A percentile compares a stretch with the other conserved stretches of the same genome.
Conservation (phyloP, 1,140 invertebrate species). For the Bombus pascuorum region DNA sequence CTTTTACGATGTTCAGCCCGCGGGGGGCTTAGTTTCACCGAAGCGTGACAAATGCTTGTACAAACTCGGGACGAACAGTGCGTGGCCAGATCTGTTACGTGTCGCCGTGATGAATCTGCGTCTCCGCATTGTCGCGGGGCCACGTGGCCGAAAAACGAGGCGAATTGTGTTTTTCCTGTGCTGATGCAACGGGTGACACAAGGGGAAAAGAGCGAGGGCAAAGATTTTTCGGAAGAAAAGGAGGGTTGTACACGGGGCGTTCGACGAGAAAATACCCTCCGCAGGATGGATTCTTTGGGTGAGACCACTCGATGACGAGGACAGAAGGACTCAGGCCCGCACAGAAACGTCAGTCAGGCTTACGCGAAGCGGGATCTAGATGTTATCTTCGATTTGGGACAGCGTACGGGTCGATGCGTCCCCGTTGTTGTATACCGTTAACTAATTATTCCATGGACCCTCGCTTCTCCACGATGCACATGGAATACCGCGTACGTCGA, state of each 20-base stretch:
- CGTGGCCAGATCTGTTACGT: constrained; percentile 65
- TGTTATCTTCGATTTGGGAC: constrained; percentile 65
- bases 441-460: constrained; percentile 71
- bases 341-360: constrained; percentile 80
- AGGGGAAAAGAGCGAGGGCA: neutral
- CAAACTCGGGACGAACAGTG: constrained; percentile 62
- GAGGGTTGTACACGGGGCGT: constrained; percentile 58
- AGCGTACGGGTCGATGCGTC: constrained; percentile 30
- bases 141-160: constrained; percentile 60
- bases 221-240: constrained; percentile 9
- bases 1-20: neutral
- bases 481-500: constrained; percentile 10
- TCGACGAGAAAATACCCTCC: constrained; percentile 66
- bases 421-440: constrained; percentile 62
- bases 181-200: constrained; percentile 49
- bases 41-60: constrained; percentile 63
- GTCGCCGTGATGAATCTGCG: constrained; percentile 61
- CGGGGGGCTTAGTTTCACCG: neutral
- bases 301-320: constrained; percentile 60
- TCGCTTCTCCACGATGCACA: neutral
- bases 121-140: constrained; percentile 52
- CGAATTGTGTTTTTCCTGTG: constrained; percentile 70
- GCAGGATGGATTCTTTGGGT: constrained; percentile 39
- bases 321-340: constrained; percentile 62
- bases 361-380: constrained; percentile 71